Evolutionary conservation across 2,797 vertebrate species (phyloP).

Genomic region (Molossus alvarezi): DNA sequence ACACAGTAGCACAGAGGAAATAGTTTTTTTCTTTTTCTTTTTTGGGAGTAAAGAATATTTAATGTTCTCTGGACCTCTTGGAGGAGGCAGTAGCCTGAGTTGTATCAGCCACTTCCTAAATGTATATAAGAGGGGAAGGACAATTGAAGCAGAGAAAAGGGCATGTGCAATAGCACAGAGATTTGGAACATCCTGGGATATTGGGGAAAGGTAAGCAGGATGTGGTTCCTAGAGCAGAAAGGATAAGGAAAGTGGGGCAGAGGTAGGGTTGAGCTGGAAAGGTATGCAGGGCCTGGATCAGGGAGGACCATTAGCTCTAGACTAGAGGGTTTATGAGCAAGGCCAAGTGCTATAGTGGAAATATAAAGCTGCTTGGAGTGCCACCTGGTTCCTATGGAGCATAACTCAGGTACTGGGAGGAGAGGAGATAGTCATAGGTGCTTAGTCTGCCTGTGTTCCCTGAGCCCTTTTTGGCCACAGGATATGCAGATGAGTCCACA

Average conservation of each 20-base stretch:
- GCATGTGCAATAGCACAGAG: background rate
- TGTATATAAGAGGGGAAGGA: background rate
- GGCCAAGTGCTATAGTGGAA: slow-evolving; percentile 11
- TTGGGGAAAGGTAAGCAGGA: background rate
- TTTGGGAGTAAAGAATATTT: background rate
- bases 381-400: background rate
- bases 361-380: background rate
- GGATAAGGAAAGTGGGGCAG: background rate
- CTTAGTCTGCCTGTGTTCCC: background rate
- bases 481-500: background rate
- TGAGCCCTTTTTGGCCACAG: background rate
- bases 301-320: background rate
- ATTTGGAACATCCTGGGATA: background rate
- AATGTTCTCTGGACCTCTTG: background rate
- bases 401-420: background rate
- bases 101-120: background rate
- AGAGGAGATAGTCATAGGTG: background rate
- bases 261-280: background rate
- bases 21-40: no score
- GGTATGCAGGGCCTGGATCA: background rate
- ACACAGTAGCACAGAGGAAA: background rate
- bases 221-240: background rate
- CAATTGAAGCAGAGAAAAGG: background rate
- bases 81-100: background rate
- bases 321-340: background rate